Evolutionary conservation across 2,797 vertebrate species (phyloP).

Genomic region (Fringilla coelebs): DNA sequence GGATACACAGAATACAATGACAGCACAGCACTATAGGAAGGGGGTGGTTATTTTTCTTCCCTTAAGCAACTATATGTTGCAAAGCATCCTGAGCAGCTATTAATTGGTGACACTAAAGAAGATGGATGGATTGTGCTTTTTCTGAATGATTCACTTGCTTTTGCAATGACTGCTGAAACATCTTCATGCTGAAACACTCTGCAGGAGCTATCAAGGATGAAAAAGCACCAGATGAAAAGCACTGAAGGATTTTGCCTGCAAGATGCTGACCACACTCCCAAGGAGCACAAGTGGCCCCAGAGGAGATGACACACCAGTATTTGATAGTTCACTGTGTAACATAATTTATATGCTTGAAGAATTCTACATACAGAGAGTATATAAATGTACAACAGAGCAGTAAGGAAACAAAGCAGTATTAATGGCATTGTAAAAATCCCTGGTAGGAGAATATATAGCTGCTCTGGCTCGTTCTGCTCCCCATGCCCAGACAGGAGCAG

Average conservation of each 20-base stretch:
- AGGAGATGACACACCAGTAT: not conserved
- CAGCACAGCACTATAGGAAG: not conserved
- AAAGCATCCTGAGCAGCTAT: slow-evolving; percentile 29
- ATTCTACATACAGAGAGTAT: not conserved
- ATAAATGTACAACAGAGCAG: not conserved
- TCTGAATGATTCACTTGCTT: slow-evolving; percentile 48
- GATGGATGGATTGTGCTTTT: slow-evolving; percentile 37
- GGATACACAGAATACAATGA: not conserved
- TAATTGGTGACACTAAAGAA: slow-evolving; percentile 52
- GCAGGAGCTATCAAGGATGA: slow-evolving; percentile 26
- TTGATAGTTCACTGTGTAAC: not conserved
- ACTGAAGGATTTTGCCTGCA: slow-evolving; percentile 25
- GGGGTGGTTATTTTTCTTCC: slow-evolving; percentile 12
- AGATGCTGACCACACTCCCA: slow-evolving; percentile 31
- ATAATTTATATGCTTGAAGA: not conserved
- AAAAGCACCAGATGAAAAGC: slow-evolving; percentile 32
- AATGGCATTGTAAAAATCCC: not conserved
- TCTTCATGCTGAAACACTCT: slow-evolving; percentile 12
- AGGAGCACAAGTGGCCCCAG: not conserved
- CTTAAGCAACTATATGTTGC: slow-evolving; percentile 25
- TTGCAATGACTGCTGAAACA: slow-evolving; percentile 35
- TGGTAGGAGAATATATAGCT: not conserved
- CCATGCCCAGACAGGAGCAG: not conserved
- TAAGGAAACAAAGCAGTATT: not conserved
- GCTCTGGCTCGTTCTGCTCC: not conserved